Conservation (phyloP, 2,888 invertebrate genomes). For the Patella ulyssiponensis region DNA sequence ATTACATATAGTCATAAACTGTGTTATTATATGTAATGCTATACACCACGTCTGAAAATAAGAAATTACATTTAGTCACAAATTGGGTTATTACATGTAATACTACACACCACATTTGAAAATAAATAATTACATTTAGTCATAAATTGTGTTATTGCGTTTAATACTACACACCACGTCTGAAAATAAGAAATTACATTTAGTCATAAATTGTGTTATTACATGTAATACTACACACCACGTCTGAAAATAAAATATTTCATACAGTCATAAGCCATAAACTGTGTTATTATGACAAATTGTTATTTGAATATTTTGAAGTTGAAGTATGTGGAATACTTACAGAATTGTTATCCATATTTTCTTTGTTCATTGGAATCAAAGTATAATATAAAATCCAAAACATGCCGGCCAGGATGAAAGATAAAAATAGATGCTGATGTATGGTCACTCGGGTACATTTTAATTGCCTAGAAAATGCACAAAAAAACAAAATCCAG, state of each 20-base stretch:
- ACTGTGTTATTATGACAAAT: constrained; percentile 81
- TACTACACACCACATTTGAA: constrained; percentile 83
- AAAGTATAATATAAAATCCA: constrained; percentile 92
- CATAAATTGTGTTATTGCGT: constrained; percentile 88
- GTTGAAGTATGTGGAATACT: constrained; percentile 3
- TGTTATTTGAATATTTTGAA: too few species aligned
- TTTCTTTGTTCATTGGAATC: constrained; percentile 43
- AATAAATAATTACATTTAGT: constrained; percentile 85
- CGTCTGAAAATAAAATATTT: constrained; percentile 80
- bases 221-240: constrained; percentile 88
- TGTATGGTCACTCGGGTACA: constrained; percentile 93
- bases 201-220: constrained; percentile 83
- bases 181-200: constrained; percentile 75
- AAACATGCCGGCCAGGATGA: constrained; percentile 88
- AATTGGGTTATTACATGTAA: constrained; percentile 88
- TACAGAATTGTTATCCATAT: constrained; percentile 49
- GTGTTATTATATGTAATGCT: constrained; percentile 84
- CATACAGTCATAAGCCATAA: constrained; percentile 90
- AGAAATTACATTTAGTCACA: constrained; percentile 89
- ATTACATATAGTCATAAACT: constrained; percentile 91
- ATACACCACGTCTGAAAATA: constrained; percentile 82
- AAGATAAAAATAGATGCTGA: constrained; percentile 93
- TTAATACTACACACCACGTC: constrained; percentile 85
- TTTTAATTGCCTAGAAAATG: constrained; percentile 78
- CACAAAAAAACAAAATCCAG: not conserved